A percentile compares a stretch with the other conserved stretches of the same genome.
These are phyloP conservation scores for Haliclona indistincta DNA, from an alignment of 37 sponge, comb jelly and placozoan genomes.

Conservation along the genomic window DNA sequence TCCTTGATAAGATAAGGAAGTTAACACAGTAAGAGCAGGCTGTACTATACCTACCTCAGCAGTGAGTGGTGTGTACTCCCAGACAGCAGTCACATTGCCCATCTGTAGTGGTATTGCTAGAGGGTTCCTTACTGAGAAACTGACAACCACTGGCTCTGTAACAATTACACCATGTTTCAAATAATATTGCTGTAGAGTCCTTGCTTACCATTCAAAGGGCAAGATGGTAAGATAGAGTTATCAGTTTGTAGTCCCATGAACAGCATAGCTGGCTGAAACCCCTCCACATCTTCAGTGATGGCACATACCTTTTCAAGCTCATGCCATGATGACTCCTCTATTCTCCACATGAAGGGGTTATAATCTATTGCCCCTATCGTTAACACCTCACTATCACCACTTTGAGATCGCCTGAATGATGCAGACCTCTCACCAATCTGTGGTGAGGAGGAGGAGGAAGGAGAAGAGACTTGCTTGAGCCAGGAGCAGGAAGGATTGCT, in stretches of 20 bases:
- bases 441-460: neutral
- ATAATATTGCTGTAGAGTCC: neutral
- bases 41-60: no score
- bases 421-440: no score
- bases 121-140: constrained; percentile 62
- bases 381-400: neutral
- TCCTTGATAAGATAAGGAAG: no score
- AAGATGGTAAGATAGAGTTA: constrained; percentile 44
- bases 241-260: constrained; percentile 36
- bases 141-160: constrained; percentile 60
- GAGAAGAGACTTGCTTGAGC: no score
- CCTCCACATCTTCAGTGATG: constrained; percentile 1
- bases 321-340: constrained; percentile 12
- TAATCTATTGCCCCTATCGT: constrained; percentile 31
- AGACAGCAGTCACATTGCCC: constrained; percentile 29
- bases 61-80: constrained; percentile 14
- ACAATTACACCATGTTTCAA: neutral
- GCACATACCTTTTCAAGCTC: constrained; percentile 17
- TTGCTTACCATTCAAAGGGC: constrained; percentile 53
- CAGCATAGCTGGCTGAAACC: constrained; percentile 26
- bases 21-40: no score
- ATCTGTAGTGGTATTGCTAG: constrained; percentile 38
- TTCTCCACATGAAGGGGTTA: constrained; percentile 7
- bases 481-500: neutral
- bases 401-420: neutral